Evolutionary conservation across 2,888 invertebrate species (phyloP).

Genomic region (Phragmatobia fuliginosa): DNA sequence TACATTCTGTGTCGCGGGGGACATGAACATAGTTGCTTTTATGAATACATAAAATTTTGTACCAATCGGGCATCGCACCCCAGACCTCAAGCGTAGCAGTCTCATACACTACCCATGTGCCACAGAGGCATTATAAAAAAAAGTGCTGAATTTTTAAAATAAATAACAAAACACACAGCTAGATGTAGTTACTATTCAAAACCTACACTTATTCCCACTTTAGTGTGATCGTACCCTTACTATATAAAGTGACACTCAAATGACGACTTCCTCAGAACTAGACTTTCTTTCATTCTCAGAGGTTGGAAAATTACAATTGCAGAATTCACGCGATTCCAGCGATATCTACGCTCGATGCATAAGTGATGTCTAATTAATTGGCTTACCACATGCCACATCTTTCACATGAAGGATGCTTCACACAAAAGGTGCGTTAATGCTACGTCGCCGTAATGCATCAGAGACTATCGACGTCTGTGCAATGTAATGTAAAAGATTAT

Average conservation of each 20-base stretch:
- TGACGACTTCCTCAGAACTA: constrained; percentile 9
- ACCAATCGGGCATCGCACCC: too few relatives aligned
- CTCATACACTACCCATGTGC: too few relatives aligned
- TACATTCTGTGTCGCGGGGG: too few relatives aligned
- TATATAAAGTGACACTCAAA: not conserved
- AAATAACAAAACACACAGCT: not conserved
- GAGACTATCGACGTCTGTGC: not conserved
- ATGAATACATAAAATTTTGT: too few relatives aligned
- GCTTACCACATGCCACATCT: constrained; percentile 40
- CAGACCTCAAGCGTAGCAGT: too few relatives aligned
- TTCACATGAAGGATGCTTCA: constrained; percentile 21
- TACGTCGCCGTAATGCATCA: not conserved
- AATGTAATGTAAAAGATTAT: not conserved
- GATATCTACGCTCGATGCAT: constrained; percentile 39
- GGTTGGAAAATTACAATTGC: constrained; percentile 28
- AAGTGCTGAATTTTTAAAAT: too few relatives aligned
- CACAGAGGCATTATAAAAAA: too few relatives aligned
- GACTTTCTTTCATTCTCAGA: constrained; percentile 24
- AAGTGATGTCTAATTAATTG: constrained; percentile 53
- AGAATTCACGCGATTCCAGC: constrained; percentile 40
- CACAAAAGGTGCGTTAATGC: not conserved
- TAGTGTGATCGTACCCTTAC: not conserved
- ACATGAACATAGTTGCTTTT: too few relatives aligned
- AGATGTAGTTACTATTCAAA: not conserved
- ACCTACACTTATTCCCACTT: not conserved